Conservation (phyloP, 2,888 invertebrate genomes). For the Muschampia staudingeri region DNA sequence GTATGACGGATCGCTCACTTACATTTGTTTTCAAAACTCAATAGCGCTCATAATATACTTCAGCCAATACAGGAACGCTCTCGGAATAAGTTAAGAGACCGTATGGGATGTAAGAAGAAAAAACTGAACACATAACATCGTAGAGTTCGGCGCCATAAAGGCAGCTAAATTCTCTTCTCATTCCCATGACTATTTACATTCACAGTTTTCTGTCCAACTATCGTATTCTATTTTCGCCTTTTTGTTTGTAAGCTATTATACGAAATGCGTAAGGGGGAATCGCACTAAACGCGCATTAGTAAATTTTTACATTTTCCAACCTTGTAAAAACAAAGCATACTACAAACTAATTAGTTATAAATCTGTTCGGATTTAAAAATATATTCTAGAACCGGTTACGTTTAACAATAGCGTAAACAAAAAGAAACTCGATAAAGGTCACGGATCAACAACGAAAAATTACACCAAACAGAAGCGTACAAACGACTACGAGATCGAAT, state of each 20-base stretch:
- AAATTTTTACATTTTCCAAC: conserved; percentile 34
- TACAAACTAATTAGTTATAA: conserved; percentile 29
- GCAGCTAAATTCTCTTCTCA: conserved; percentile 57
- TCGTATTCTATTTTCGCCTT: conserved; percentile 40
- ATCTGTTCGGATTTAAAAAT: conserved; percentile 24
- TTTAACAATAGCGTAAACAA: conserved; percentile 43
- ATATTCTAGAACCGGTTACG: background rate
- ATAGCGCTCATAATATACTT: conserved; percentile 82
- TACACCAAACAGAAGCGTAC: conserved; percentile 47
- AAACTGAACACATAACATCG: conserved; percentile 53
- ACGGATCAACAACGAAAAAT: conserved; percentile 37
- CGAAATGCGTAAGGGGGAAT: conserved; percentile 37
- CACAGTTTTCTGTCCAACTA: conserved; percentile 57
- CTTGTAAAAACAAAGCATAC: conserved; percentile 24
- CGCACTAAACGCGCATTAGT: background rate
- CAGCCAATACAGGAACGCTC: conserved; percentile 78
- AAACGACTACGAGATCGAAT: conserved; percentile 40
- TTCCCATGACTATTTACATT: conserved; percentile 59
- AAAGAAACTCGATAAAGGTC: conserved; percentile 37
- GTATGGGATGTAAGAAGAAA: conserved; percentile 71
- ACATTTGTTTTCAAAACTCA: conserved; percentile 89
- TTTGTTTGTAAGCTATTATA: conserved; percentile 38
- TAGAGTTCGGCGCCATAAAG: conserved; percentile 52
- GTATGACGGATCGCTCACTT: conserved; percentile 87
- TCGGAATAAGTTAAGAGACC: conserved; percentile 85